A percentile compares a stretch with the other conserved stretches of the same genome.
Evolutionary conservation across 1,140 invertebrate genomes (phyloP).

Genomic region (Hesperophylax magnus): DNA sequence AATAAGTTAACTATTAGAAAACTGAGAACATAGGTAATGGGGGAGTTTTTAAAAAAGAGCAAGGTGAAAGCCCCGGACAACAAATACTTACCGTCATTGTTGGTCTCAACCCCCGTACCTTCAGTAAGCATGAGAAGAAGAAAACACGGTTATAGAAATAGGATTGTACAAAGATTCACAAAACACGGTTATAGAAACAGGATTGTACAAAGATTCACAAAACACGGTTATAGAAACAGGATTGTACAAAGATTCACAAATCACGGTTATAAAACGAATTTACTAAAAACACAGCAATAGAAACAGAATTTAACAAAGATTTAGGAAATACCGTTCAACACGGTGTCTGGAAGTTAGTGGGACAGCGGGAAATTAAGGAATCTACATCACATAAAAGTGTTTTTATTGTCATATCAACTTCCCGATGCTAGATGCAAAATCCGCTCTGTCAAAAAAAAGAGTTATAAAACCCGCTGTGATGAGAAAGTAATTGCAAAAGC

Average conservation of each 20-base stretch:
- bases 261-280: no score
- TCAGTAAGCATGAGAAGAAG: constrained; percentile 62
- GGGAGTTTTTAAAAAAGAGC: not conserved
- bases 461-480: no score
- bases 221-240: not conserved
- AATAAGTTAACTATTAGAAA: not conserved
- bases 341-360: no score
- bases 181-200: not conserved
- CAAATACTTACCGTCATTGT: constrained; percentile 66
- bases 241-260: not conserved
- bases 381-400: no score
- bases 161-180: not conserved
- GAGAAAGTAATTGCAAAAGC: no score
- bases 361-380: no score
- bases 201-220: not conserved
- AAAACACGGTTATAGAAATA: not conserved
- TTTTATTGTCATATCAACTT: no score
- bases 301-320: not conserved
- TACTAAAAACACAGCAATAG: not conserved
- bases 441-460: no score
- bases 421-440: no score
- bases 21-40: not conserved
- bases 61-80: not conserved
- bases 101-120: constrained; percentile 73
- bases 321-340: no score